Percentiles rank a stretch among this genome's conserved stretches.
Conservation (phyloP, 1,140 invertebrate species). For the Drosophila setifemur region DNA sequence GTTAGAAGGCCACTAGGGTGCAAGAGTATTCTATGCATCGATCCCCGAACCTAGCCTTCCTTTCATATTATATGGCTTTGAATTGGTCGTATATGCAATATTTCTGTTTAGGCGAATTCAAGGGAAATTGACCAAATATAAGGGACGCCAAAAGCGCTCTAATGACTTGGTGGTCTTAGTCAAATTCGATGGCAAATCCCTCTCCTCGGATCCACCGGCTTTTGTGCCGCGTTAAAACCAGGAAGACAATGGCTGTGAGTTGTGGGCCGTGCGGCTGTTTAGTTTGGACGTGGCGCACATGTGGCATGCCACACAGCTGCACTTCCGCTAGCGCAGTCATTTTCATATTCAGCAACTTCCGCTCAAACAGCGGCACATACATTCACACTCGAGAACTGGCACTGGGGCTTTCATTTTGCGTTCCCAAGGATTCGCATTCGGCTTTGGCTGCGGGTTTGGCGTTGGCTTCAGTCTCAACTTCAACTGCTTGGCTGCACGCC, state of each 20-base stretch:
- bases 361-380: slow-evolving; percentile 17
- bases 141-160: no score
- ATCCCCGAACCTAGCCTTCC: no score
- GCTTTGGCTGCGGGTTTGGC: not conserved
- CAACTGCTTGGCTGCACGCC: slow-evolving; percentile 52
- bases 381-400: not conserved
- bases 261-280: slow-evolving; percentile 9
- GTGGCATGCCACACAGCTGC: slow-evolving; percentile 78
- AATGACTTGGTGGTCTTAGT: no score
- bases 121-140: no score
- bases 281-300: slow-evolving; percentile 55
- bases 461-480: slow-evolving; percentile 11
- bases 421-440: not conserved
- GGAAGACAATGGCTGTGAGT: slow-evolving; percentile 53
- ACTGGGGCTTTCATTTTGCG: not conserved
- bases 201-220: no score
- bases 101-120: no score
- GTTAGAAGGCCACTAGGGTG: no score
- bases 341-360: slow-evolving; percentile 79
- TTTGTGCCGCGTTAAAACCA: no score
- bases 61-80: no score
- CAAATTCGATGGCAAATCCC: no score
- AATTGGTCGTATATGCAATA: no score
- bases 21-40: no score
- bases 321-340: slow-evolving; percentile 80